Conservation (phyloP, 2,797 vertebrate species). For the Phalanger gymnotis region DNA sequence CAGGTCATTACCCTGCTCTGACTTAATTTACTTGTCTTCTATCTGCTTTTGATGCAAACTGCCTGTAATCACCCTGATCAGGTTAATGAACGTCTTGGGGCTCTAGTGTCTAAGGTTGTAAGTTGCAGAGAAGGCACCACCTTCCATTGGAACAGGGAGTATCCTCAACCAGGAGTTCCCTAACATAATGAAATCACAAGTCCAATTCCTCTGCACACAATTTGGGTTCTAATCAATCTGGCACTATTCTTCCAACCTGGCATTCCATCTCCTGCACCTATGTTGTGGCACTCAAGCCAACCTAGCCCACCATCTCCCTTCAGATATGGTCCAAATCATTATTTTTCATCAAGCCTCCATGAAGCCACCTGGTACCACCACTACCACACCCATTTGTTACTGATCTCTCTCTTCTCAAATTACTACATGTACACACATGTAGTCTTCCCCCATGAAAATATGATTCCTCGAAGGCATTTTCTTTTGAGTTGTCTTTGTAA, state of each 20-base stretch:
- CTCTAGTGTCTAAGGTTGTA: background rate
- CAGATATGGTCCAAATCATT: background rate
- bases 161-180: background rate
- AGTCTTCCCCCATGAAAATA: background rate
- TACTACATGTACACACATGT: background rate
- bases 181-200: background rate
- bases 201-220: background rate
- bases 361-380: background rate
- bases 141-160: background rate
- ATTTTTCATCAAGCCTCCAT: background rate
- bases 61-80: background rate
- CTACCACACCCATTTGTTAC: background rate
- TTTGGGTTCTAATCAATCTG: background rate
- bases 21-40: background rate
- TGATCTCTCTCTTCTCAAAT: background rate
- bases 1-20: background rate
- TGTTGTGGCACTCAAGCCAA: background rate
- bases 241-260: background rate
- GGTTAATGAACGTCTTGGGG: background rate
- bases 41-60: background rate
- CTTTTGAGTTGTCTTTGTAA: background rate
- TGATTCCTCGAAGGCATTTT: background rate
- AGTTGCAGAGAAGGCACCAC: background rate
- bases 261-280: background rate
- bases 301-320: background rate